These are phyloP conservation scores for Drosophila seguyi DNA, from an alignment of 1,140 invertebrate species.

Conservation along the genomic window DNA sequence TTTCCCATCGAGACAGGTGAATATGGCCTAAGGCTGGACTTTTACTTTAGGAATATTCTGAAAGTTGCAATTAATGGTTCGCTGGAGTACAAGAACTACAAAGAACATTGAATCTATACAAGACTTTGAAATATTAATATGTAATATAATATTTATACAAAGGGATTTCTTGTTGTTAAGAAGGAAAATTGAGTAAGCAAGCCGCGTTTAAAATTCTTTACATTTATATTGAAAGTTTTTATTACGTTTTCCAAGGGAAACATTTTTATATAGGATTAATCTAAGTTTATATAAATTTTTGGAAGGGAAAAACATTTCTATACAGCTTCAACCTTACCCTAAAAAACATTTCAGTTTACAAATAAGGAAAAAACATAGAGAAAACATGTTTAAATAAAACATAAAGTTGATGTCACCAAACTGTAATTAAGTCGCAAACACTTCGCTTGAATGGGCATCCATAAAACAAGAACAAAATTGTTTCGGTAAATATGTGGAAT, in stretches of 20 bases:
- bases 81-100: conserved; percentile 9
- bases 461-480: background rate
- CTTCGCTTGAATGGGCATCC: conserved; percentile 5
- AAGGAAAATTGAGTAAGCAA: too few species aligned
- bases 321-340: background rate
- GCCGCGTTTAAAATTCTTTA: too few species aligned
- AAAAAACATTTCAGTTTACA: background rate
- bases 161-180: background rate
- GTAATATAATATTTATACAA: background rate
- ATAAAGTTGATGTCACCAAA: background rate
- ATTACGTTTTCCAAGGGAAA: too few species aligned
- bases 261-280: too few species aligned
- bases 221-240: too few species aligned
- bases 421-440: conserved; percentile 5
- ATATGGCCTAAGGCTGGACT: background rate
- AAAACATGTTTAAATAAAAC: background rate
- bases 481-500: conserved; percentile 21
- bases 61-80: background rate
- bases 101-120: background rate
- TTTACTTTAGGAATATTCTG: background rate
- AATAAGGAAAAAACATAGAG: background rate
- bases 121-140: too few species aligned
- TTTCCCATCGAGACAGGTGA: background rate
- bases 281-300: too few species aligned
- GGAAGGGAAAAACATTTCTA: too few species aligned